Evolutionary conservation across 1,140 invertebrate genomes (phyloP), one percentile per base, ranked within the genome.

Genomic region (Eriosoma lanigerum): DNA sequence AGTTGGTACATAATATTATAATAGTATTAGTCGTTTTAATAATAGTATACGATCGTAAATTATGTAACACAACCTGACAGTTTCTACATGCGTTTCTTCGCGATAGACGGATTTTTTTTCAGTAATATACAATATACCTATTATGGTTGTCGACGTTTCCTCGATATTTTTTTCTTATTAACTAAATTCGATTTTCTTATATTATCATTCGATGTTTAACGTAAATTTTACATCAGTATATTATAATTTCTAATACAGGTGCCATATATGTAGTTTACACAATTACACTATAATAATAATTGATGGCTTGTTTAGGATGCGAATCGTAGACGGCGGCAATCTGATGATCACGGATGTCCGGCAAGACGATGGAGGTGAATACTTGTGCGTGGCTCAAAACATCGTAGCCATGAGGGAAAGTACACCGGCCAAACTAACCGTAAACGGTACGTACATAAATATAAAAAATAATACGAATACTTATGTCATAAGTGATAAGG

Each of bases 301-400:
- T 48, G 10, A 8, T 4, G 17, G 56, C 62, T 62, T 84, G 82
- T 85, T 86, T 85, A 92, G 93, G 85, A 89, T 95, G 84, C 91
- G 92, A 83, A 89, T 97, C 81, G 90, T 92, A 21, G 92, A 94
- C 83, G 91, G 90, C 75, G 94, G 94, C 8, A 94, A 92, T 85
- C 88, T 97, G 60, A 91, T 94, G 88, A 94, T 97, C 83, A 89
- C 91, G 24, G 92, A 95, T 85, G 93, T 94, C 1, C 87, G 91
- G 82, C 91, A 93, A 83, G 89, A 90, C 38, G 96, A 97, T 85
- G 92, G 92, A 83, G 96, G 95, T 52, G 88, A 91, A 82, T 97
- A 96, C 85, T 90, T 93, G 83, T 97, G 96, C 86, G 87, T 94
- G 17, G 95, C 94, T 9, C 90, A 91, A 72, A 96, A 96, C 86